phyloP scores from a whole-genome alignment of 1,140 invertebrate species.

The Globodera ellingtonae region DNA sequence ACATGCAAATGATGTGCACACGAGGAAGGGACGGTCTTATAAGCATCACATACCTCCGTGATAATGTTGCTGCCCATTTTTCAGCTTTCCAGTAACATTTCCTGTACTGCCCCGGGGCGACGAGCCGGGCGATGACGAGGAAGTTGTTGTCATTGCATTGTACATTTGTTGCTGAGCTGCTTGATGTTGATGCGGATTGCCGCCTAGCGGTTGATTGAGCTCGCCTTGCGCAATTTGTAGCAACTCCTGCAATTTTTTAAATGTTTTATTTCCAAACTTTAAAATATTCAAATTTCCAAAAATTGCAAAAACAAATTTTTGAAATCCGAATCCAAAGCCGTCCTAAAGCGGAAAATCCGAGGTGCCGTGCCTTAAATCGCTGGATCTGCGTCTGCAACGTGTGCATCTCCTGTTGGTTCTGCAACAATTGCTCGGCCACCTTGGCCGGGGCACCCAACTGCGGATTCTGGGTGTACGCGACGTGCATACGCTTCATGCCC shows the following conservation, averaged over 20 bases:
- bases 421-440: conserved; percentile 89
- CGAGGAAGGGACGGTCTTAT: too few species aligned
- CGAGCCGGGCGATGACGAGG: conserved; percentile 18
- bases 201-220: conserved; percentile 37
- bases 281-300: too few species aligned
- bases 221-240: conserved; percentile 40
- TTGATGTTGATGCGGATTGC: conserved; percentile 20
- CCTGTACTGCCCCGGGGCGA: conserved; percentile 29
- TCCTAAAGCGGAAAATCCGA: too few species aligned
- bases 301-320: too few species aligned
- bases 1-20: too few species aligned
- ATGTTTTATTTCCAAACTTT: too few species aligned
- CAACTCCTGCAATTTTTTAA: conserved; percentile 21
- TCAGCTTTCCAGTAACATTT: conserved; percentile 1
- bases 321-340: too few species aligned
- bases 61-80: conserved; percentile 1
- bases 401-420: conserved; percentile 87
- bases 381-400: conserved; percentile 80
- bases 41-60: neutral
- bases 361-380: conserved; percentile 71
- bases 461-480: conserved; percentile 91
- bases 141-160: neutral
- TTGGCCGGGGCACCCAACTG: conserved; percentile 91
- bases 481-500: conserved; percentile 96
- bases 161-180: neutral